Evolutionary conservation across 2,797 vertebrate genomes (phyloP).

Genomic region (Manis pentadactyla): DNA sequence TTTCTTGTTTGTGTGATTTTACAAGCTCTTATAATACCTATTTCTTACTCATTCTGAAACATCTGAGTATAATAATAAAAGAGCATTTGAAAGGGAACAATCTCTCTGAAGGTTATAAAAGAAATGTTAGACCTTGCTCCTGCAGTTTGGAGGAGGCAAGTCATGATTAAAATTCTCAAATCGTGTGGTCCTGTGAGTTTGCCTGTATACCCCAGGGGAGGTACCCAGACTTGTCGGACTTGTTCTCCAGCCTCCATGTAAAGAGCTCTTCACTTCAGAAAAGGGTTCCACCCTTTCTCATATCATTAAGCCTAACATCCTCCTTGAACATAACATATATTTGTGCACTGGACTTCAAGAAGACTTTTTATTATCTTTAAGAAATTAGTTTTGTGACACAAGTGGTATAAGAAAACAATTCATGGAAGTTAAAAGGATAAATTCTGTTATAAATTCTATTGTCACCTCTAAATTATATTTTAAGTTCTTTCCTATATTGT

Average conservation of each 20-base stretch:
- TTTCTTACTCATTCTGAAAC: constrained; percentile 31
- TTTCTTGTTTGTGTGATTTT: constrained; percentile 56
- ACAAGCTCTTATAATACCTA: background rate
- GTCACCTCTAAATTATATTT: background rate
- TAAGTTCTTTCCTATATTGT: background rate
- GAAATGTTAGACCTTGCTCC: constrained; percentile 25
- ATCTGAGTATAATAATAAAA: background rate
- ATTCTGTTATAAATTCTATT: background rate
- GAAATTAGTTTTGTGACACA: background rate
- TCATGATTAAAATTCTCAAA: constrained; percentile 80
- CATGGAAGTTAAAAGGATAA: background rate
- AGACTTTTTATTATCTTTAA: background rate
- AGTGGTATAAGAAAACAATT: background rate
- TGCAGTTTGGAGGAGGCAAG: constrained; percentile 68
- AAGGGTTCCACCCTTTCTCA: constrained; percentile 74
- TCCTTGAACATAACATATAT: background rate
- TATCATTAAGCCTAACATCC: constrained; percentile 73
- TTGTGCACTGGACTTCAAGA: background rate
- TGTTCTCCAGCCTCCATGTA: constrained; percentile 75
- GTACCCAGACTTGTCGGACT: constrained; percentile 80
- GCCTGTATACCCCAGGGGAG: constrained; percentile 55
- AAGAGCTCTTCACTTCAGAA: constrained; percentile 78
- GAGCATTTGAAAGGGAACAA: background rate
- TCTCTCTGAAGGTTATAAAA: constrained; percentile 38
- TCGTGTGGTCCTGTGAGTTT: constrained; percentile 74